Evolutionary conservation across 2,888 invertebrate genomes (phyloP).

Genomic region (Amphimallon solstitiale): DNA sequence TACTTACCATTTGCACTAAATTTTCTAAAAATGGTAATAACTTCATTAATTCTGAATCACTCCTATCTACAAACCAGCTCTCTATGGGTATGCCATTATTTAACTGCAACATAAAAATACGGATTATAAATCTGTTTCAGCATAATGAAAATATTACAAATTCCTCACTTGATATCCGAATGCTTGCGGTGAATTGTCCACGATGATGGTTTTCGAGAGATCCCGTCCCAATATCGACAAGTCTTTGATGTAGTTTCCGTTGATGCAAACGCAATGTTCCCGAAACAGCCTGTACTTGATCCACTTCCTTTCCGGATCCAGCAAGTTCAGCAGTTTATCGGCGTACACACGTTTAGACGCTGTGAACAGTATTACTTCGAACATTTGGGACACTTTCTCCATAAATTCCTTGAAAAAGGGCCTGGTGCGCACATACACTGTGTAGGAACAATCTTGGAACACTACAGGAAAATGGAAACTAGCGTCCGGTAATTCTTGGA

Average conservation of each 20-base stretch:
- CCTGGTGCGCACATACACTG: conserved; percentile 84
- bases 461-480: conserved; percentile 93
- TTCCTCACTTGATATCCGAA: conserved; percentile 85
- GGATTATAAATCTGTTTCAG: not conserved
- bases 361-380: conserved; percentile 95
- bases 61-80: conserved; percentile 94
- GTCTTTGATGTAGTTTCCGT: conserved; percentile 97
- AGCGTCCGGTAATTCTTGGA: conserved; percentile 91
- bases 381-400: conserved; percentile 82
- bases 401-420: conserved; percentile 93
- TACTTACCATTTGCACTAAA: conserved; percentile 79
- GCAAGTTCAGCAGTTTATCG: conserved; percentile 88
- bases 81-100: conserved; percentile 98
- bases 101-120: conserved; percentile 68
- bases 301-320: conserved; percentile 89
- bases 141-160: conserved; percentile 23
- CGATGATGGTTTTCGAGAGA: conserved; percentile 85
- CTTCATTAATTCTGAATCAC: conserved; percentile 89
- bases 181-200: conserved; percentile 92
- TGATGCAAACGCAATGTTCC: conserved; percentile 94
- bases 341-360: conserved; percentile 96
- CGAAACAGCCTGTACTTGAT: conserved; percentile 93
- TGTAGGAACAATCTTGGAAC: conserved; percentile 92
- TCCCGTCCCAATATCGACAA: conserved; percentile 92
- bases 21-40: conserved; percentile 91